These are phyloP conservation scores for Horisme vitalbata DNA, from an alignment of 2,888 invertebrate species.

Conservation along the genomic window DNA sequence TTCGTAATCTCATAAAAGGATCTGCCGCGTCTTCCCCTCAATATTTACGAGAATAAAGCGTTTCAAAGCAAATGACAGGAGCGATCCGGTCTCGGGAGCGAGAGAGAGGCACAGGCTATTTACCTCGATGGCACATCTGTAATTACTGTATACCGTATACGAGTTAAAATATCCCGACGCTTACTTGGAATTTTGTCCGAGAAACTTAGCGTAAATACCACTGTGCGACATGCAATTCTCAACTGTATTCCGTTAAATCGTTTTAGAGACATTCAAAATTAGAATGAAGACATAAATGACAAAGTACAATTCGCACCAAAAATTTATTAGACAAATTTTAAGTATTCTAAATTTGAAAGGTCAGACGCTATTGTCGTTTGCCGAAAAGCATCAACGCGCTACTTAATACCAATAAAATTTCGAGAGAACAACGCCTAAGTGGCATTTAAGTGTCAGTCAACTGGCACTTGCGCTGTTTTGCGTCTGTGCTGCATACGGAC, in stretches of 20 bases:
- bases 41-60: constrained; percentile 65
- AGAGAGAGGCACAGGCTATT: constrained; percentile 61
- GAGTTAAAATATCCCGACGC: constrained; percentile 68
- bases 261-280: constrained; percentile 3
- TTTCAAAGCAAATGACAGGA: constrained; percentile 68
- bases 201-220: constrained; percentile 50
- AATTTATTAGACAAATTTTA: constrained; percentile 20
- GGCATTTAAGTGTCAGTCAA: constrained; percentile 81
- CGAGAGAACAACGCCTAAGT: constrained; percentile 73
- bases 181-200: constrained; percentile 58
- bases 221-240: constrained; percentile 48
- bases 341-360: constrained; percentile 18
- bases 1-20: constrained; percentile 56
- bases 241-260: constrained; percentile 46
- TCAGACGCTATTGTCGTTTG: constrained; percentile 40
- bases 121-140: constrained; percentile 73
- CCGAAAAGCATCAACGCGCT: constrained; percentile 64
- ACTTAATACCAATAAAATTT: constrained; percentile 77
- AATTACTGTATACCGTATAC: constrained; percentile 72
- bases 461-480: constrained; percentile 67
- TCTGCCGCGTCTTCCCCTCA: constrained; percentile 48
- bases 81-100: constrained; percentile 51
- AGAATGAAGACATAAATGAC: constrained; percentile 3
- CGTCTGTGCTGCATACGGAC: constrained; percentile 51
- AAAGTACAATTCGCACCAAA: constrained; percentile 4